Evolutionary conservation across 1,140 invertebrate species (phyloP).

Genomic region (Pseudomyrmex flavicornis): DNA sequence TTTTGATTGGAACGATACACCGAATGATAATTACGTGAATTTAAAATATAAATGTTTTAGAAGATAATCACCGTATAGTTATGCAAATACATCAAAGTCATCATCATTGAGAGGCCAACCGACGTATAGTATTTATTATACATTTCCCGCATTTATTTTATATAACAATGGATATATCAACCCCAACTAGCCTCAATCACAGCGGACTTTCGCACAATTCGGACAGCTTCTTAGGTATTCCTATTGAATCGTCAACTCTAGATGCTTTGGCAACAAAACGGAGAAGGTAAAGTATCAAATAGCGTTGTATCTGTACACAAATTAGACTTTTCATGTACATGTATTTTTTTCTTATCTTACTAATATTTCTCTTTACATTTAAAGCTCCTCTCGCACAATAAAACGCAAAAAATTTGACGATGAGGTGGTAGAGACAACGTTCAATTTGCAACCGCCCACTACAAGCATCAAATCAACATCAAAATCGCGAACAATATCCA

Average conservation of each 20-base stretch:
- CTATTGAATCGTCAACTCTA: constrained; percentile 78
- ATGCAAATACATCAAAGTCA: background rate
- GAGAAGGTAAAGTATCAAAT: constrained; percentile 77
- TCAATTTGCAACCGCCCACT: constrained; percentile 90
- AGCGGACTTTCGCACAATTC: constrained; percentile 72
- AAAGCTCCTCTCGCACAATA: constrained; percentile 95
- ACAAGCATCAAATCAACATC: constrained; percentile 87
- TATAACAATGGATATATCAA: constrained; percentile 68
- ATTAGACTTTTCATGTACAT: background rate
- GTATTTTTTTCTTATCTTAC: background rate
- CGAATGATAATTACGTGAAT: background rate
- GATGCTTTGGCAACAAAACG: constrained; percentile 82
- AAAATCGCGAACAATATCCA: constrained; percentile 84
- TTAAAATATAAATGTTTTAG: background rate
- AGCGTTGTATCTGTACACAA: constrained; percentile 9
- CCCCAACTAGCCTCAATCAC: constrained; percentile 75
- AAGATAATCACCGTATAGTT: background rate
- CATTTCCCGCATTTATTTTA: background rate
- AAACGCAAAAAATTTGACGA: constrained; percentile 98
- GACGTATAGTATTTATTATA: constrained; percentile 18
- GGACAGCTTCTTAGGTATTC: constrained; percentile 79
- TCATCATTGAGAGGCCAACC: too few relatives aligned
- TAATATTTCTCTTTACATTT: background rate
- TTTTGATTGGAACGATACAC: background rate
- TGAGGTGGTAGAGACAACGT: constrained; percentile 94